Evolutionary conservation across 2,113 vertebrate genomes (phyloP).

Genomic region (Phalacrocorax carbo): DNA sequence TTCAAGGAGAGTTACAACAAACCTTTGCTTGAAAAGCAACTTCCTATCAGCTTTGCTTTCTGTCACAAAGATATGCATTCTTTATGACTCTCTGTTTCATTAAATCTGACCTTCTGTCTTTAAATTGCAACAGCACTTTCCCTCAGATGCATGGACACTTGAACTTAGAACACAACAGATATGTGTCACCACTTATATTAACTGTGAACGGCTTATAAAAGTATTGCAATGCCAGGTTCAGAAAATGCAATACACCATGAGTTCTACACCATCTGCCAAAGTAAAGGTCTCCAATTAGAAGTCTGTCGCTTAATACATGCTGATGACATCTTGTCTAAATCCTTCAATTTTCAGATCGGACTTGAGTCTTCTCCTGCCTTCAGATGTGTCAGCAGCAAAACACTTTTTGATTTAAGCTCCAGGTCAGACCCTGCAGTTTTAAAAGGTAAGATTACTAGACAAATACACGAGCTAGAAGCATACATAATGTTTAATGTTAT

Average conservation of each 20-base stretch:
- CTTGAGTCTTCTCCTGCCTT: background rate
- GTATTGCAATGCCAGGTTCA: background rate
- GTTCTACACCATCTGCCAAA: background rate
- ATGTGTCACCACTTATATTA: background rate
- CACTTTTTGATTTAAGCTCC: background rate
- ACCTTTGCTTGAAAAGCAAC: background rate
- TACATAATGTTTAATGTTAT: background rate
- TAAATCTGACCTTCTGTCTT: background rate
- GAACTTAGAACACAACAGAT: background rate
- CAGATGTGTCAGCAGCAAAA: background rate
- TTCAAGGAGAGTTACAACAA: background rate
- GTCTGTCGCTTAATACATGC: background rate
- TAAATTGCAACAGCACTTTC: background rate
- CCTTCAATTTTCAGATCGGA: background rate
- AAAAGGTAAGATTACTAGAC: background rate
- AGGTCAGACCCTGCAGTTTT: background rate
- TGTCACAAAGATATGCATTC: background rate
- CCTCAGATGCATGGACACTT: background rate
- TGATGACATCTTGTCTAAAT: background rate
- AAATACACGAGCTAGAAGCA: background rate
- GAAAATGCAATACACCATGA: background rate
- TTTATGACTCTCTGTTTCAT: background rate
- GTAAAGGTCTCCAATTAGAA: background rate
- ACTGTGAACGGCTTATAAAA: background rate
- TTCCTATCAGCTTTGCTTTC: background rate